These are phyloP conservation scores for Aradus depressus DNA, from an alignment of 2,888 invertebrate genomes.

Conservation along the genomic window DNA sequence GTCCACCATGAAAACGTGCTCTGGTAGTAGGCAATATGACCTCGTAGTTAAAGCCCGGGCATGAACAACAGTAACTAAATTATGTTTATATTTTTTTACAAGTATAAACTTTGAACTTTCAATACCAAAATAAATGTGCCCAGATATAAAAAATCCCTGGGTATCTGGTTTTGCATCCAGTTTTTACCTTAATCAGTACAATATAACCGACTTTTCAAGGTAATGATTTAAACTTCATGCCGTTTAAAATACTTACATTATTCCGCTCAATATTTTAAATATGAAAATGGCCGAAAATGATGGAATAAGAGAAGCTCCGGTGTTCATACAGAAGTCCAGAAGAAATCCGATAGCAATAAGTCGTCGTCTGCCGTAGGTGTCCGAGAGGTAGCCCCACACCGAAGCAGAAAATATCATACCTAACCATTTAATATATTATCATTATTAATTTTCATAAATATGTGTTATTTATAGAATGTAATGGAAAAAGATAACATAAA, in stretches of 20 bases:
- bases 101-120: no score
- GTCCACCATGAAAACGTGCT: no score
- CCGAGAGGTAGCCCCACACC: constrained; percentile 67
- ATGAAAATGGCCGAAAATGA: constrained; percentile 52
- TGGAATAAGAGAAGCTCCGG: constrained; percentile 52
- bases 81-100: no score
- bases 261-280: constrained; percentile 62
- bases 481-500: neutral
- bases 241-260: constrained; percentile 50
- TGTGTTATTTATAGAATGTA: neutral
- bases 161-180: no score
- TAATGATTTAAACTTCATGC: neutral
- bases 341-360: constrained; percentile 56
- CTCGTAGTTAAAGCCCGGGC: no score
- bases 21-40: no score
- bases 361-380: constrained; percentile 56
- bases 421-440: constrained; percentile 34
- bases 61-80: no score
- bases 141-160: no score
- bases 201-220: no score
- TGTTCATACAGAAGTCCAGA: constrained; percentile 49
- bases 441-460: neutral
- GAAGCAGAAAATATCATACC: constrained; percentile 66
- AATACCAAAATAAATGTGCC: no score
- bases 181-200: no score